Conservation (phyloP, 2,113 vertebrate species). For the Astur gentilis region DNA sequence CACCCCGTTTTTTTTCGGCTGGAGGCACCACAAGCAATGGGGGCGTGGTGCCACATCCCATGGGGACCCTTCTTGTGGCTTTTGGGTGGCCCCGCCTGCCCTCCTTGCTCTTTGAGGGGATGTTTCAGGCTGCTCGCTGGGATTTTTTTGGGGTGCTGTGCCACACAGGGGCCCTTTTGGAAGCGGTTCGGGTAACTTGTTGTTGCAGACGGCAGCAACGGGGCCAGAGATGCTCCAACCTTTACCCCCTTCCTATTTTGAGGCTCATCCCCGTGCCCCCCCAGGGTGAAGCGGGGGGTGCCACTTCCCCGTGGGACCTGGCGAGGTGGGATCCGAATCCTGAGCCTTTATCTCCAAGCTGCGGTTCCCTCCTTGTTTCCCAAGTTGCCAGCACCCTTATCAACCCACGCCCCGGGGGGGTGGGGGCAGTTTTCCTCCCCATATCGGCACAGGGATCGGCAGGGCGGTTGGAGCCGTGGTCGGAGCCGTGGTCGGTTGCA, state of each 20-base stretch:
- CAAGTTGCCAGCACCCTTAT: neutral
- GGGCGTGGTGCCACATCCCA: neutral
- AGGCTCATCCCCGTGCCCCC: neutral
- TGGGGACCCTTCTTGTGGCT: neutral
- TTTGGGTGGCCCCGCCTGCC: neutral
- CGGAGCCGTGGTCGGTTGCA: no score
- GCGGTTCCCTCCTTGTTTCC: neutral
- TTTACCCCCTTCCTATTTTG: no score
- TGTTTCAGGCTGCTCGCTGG: fast-evolving
- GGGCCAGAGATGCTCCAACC: neutral
- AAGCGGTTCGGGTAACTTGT: fast-evolving
- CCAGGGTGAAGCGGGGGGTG: neutral
- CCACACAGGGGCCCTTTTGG: fast-evolving
- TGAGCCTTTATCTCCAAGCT: neutral
- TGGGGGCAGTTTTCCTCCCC: neutral
- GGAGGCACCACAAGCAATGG: neutral
- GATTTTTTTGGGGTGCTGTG: neutral
- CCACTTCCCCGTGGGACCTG: neutral
- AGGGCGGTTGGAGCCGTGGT: neutral
- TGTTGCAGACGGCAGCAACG: fast-evolving
- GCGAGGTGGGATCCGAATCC: neutral
- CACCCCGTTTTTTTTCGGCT: neutral
- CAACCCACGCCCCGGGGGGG: fast-evolving
- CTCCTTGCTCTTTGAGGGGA: neutral
- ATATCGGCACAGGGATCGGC: neutral